phyloP scores from a whole-genome alignment of 1,140 invertebrate species.

The Steinernema khuongi region DNA sequence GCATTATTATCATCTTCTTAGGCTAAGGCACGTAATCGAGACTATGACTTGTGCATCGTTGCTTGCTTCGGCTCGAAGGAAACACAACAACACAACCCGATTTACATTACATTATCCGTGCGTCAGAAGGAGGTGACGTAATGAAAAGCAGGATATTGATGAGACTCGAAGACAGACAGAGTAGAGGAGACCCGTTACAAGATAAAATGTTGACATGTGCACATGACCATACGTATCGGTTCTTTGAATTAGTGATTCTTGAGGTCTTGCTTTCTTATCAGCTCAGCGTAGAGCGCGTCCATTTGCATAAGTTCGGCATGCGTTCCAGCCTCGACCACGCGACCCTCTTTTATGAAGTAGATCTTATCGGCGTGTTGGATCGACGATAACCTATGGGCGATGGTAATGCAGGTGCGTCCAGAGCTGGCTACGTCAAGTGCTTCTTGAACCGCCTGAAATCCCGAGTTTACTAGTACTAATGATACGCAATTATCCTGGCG shows the following conservation, averaged over 20 bases:
- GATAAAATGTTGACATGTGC: not conserved
- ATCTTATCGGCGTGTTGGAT: slow-evolving; percentile 55
- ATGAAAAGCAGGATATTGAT: not conserved
- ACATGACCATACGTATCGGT: not conserved
- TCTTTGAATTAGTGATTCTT: slow-evolving; percentile 11
- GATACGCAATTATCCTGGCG: no score
- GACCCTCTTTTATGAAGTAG: slow-evolving; percentile 59
- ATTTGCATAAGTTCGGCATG: slow-evolving; percentile 72
- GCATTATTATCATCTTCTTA: no score
- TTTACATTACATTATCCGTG: no score
- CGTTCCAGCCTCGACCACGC: slow-evolving; percentile 61
- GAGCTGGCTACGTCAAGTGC: slow-evolving; percentile 48
- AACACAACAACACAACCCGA: no score
- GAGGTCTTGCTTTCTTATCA: slow-evolving; percentile 61
- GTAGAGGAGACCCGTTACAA: not conserved
- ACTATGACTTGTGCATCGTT: no score
- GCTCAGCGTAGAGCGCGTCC: slow-evolving; percentile 73
- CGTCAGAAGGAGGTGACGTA: not conserved
- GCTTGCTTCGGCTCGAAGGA: no score
- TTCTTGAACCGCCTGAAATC: slow-evolving; percentile 47
- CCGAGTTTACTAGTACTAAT: not conserved
- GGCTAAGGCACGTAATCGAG: no score
- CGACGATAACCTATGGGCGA: slow-evolving; percentile 62
- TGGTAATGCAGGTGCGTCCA: slow-evolving; percentile 62
- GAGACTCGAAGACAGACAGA: not conserved